These are phyloP conservation scores for Fopius arisanus DNA, from an alignment of 1,140 invertebrate species.

Conservation along the genomic window DNA sequence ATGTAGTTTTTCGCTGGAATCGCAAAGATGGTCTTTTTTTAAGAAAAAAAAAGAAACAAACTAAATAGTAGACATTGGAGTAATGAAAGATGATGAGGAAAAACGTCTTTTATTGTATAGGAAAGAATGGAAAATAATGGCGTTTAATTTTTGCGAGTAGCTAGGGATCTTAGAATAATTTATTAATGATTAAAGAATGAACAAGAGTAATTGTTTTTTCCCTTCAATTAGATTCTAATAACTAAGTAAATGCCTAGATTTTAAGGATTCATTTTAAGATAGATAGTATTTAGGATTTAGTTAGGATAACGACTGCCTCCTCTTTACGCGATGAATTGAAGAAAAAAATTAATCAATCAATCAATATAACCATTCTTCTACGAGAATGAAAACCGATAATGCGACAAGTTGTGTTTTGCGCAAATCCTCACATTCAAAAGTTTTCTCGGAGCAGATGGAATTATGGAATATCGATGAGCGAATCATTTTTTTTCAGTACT, in stretches of 20 bases:
- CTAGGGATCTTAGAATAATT: constrained; percentile 19
- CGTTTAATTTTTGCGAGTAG: constrained; percentile 32
- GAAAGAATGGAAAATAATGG: constrained; percentile 29
- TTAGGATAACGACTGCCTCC: constrained; percentile 51
- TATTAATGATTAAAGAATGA: constrained; percentile 30
- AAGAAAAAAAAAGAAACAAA: constrained; percentile 18
- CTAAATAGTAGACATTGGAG: constrained; percentile 1
- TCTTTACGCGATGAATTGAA: not conserved
- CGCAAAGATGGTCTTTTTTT: constrained; percentile 8
- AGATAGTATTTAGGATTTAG: constrained; percentile 42
- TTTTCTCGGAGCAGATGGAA: too few species aligned
- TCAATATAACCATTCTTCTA: not conserved
- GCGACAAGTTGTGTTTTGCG: not conserved
- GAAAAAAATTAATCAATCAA: constrained; percentile 1
- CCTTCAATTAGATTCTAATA: constrained; percentile 46
- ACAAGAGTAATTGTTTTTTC: constrained; percentile 3
- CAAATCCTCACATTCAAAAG: not conserved
- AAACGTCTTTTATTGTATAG: constrained; percentile 21
- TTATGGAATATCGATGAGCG: too few species aligned
- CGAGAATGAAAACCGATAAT: not conserved
- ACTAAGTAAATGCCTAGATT: constrained; percentile 31
- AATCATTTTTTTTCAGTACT: too few species aligned
- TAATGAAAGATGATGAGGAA: constrained; percentile 27
- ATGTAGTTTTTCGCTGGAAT: not conserved
- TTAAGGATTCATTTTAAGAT: constrained; percentile 38